Evolutionary conservation across 2,888 invertebrate genomes (phyloP), one percentile per base, ranked within the genome.

Genomic region (Drosophila merina): DNA sequence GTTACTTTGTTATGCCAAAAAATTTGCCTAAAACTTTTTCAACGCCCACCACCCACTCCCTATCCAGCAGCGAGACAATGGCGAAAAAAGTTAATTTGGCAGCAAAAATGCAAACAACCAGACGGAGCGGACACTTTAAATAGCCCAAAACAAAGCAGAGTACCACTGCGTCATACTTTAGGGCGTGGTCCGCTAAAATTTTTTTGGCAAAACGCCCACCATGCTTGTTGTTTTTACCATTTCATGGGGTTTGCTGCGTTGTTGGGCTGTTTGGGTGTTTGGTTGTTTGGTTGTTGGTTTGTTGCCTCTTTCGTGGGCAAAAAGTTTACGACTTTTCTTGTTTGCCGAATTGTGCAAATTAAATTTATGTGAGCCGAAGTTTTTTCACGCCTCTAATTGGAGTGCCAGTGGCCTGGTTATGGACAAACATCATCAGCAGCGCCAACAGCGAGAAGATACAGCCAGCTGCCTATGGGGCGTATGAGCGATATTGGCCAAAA

Each of bases 71-170:
- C 57, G 44, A 77, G 72, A 78, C 74, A 79, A 81, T 76, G 70
- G 84, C 73, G 74, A 79, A 82, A 84, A 85, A 86, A 80, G 78
- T 81, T 78, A 85, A 86, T 86, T 85, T 87, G 87, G 86, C 85
- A 86, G 73, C 75, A 70, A 79, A 81, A 85, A 86, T 85, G 75
- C 87, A 85, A 85, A 85, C 82, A 86, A 76, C 70, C 76, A 70
- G 73, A 59, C 76, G 68, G 72, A 60, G 60, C 75, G 73, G 76
- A 74, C 81, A 75, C 71, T 77, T 70, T 66, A 69, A 68, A 77
- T 66, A 68, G 75, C 54, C 71, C 70, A 70, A 79, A 79, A 76
- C 70, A 74, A 60, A 51, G 54, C 78, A 56, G 72, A 71, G 68
- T 55, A 72, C 62, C 62, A 71, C 81, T 78, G 81, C 81, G 84